phyloP scores from a whole-genome alignment of 2,888 invertebrate genomes.

The Sphaerophoria taeniata region DNA sequence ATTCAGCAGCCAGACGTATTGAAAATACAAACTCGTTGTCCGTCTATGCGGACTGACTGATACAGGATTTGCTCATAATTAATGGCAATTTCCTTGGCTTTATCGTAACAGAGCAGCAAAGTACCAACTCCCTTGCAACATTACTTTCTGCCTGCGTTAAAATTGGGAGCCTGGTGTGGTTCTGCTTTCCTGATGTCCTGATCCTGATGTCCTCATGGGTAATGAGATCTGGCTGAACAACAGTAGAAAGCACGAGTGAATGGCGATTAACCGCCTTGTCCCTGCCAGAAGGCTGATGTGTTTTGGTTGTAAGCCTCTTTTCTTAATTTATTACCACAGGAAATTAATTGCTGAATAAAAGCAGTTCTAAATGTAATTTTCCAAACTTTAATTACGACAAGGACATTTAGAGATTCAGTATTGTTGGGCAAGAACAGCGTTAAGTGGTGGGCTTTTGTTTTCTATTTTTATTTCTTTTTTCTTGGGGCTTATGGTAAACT shows the following conservation, averaged over 20 bases:
- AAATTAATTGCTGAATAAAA: constrained; percentile 73
- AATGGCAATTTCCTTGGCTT: constrained; percentile 71
- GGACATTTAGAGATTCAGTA: constrained; percentile 10
- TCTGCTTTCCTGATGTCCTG: too few relatives aligned
- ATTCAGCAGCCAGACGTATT: neutral
- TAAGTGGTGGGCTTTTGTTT: neutral
- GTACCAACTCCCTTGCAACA: constrained; percentile 41
- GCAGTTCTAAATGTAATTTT: constrained; percentile 68
- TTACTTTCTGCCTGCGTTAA: constrained; percentile 13
- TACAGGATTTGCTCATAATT: constrained; percentile 71
- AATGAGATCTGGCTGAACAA: too few relatives aligned
- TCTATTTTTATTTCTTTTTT: neutral
- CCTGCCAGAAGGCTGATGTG: constrained; percentile 26
- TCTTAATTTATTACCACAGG: constrained; percentile 72
- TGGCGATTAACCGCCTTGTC: constrained; percentile 24
- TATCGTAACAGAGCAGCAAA: constrained; percentile 63
- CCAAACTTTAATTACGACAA: constrained; percentile 65
- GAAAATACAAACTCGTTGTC: neutral
- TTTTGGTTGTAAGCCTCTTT: constrained; percentile 72
- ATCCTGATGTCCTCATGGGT: too few relatives aligned
- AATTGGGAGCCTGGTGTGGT: neutral
- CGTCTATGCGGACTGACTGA: constrained; percentile 68
- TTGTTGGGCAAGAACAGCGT: neutral
- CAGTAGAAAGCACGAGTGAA: neutral
- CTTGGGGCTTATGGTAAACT: constrained; percentile 5